Evolutionary conservation across 1,140 invertebrate species (phyloP), one percentile per base, ranked within the genome.

Genomic region (Drosophila equinoxialis): DNA sequence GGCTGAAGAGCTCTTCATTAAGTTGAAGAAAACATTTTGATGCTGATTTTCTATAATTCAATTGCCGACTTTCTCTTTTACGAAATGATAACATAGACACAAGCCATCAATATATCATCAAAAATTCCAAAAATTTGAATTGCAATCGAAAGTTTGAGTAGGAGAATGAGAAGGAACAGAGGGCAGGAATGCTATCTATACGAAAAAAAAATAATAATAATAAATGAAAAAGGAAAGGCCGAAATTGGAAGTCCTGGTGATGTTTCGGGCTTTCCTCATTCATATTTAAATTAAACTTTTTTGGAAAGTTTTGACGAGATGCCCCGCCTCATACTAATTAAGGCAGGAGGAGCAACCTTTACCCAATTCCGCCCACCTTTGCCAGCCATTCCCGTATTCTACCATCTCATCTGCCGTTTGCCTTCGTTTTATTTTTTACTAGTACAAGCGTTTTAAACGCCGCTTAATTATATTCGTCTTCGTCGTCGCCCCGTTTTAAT

Each of bases 251-350:
- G 14, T 14, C 7, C 10, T 11, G 37, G n/a, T 2, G 13, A 17
- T 14, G 45, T 17, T 20, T 51, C 45, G 17, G 45, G 20, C 17
- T 51, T 51, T 60, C 76, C 64, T 89, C 74, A 89, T 89, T 84
- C 74, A 81, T 83, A 84, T 89, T 89, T 80, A 89, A 87, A 87
- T 89, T 83, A 83, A 87, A 87, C 74, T 84, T 51, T 87, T 89
- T 79, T 51, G 67, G 69, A 86, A 86, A 86, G 82, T 85, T 86
- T 82, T 60, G 51, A 39, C 48, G 76, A 35, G 55, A 37, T 41
- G 57, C 23, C 63, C 45, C 68, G 37, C 65, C 74, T 45, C 33
- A 23, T 20, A 78, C 63, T 68, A 71, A 78, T 75, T 75, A 78
- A 64, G 76, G 63, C 54, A 1, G 30, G 13, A 30, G 17, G 55